Base-by-base conservation (phyloP, 2,797 vertebrate species). In the Acanthurus leucopareius region DNA sequence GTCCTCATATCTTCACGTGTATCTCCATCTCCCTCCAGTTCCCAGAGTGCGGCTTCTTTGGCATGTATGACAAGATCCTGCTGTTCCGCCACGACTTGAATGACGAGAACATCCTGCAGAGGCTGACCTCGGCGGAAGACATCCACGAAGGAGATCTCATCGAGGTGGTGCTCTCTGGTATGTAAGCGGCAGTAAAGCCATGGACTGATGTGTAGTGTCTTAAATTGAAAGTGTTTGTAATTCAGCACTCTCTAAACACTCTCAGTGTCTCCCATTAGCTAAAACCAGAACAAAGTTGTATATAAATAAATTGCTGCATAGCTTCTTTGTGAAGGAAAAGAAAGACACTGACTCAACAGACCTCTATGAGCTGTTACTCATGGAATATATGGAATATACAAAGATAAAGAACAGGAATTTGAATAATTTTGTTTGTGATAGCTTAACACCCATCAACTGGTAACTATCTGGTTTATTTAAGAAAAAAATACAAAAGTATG, bases 61-160 rank as follows among this genome's bases (percentile, higher is more conserved):
- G 97, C 92, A 97, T 98, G 96, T 97, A 96, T 82, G 96, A 98
- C 86, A 97, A 98, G 94, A 97, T 98, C 91, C 96, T 98, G 40
- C 96, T 98, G 58, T 98, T 98, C 89, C 97, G 97, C 63, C 97
- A 98, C 74, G 95, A 97, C 91, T 94, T 97, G 93, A 96, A 89
- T 89, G 97, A 97, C 0, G 96, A 97, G 90, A 98, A 98, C 93
- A 96, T 98, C 94, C 94, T 98, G 90, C 96, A 96, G 92, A 93
- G 96, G 38, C 95, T 98, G 89, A 95, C 92, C 19, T 96, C 96
- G 5, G 95, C 95, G 35, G 96, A 97, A 83, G 96, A 97, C 79
- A 97, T 98, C 88, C 96, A 94, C 0, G 97, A 97, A 75, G 92
- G 93, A 0, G 94, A 94, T 79, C 91, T 94, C 87, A 90, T 94